A percentile compares a stretch with the other conserved stretches of the same genome.
phyloP scores from a whole-genome alignment of 2,797 vertebrate species.

The Pangasius sanitwongsei region DNA sequence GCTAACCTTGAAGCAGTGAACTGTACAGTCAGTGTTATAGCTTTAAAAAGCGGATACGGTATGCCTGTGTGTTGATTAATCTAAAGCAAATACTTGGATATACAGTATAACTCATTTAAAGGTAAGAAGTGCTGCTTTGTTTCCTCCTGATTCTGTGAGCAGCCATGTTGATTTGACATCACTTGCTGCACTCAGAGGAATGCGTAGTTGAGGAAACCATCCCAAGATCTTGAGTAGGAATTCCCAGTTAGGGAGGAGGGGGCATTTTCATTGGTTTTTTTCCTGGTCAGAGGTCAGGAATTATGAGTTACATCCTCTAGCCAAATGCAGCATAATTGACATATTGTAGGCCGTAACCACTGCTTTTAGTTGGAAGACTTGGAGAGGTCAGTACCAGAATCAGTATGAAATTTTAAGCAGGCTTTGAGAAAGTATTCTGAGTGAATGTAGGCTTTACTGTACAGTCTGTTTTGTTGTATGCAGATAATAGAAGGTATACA shows the following conservation, averaged over 20 bases:
- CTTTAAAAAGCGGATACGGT: neutral
- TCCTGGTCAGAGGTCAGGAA: neutral
- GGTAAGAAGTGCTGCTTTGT: neutral
- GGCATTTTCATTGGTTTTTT: neutral
- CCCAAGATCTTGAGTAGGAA: neutral
- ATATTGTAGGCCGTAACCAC: neutral
- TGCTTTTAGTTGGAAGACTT: neutral
- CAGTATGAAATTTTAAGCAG: conserved; percentile 26
- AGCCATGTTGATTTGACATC: neutral
- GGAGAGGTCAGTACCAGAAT: neutral
- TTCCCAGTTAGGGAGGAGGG: neutral
- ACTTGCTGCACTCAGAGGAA: neutral
- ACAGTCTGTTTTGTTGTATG: neutral
- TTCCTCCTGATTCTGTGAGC: neutral
- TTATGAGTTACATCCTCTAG: neutral
- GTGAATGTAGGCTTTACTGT: conserved; percentile 12
- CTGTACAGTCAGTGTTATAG: neutral
- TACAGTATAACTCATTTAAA: neutral
- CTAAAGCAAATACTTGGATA: neutral
- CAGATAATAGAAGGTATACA: too few relatives aligned
- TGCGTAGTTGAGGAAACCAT: too few relatives aligned
- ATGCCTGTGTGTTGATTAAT: neutral
- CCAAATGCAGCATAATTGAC: neutral
- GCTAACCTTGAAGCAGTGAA: neutral
- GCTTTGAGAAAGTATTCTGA: conserved; percentile 5